Conservation (phyloP, 1,140 invertebrate genomes). For the Diprion similis region DNA sequence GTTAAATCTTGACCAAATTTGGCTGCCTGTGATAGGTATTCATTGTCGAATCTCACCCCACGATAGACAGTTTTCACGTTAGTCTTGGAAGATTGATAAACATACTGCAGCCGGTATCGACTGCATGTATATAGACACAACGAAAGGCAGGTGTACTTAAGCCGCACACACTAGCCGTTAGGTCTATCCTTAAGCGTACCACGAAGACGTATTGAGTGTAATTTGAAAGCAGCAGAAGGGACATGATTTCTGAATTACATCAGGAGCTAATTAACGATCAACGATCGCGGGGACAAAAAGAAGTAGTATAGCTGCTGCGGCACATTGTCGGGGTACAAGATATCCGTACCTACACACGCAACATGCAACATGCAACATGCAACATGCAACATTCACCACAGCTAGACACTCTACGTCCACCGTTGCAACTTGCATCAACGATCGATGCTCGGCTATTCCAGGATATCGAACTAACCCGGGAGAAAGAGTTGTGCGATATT, state of each 20-base stretch:
- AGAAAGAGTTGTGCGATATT: neutral
- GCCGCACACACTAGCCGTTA: neutral
- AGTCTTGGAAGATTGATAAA: neutral
- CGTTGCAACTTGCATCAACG: too few species aligned
- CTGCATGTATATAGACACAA: neutral
- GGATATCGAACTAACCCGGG: neutral
- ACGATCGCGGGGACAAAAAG: constrained; percentile 26
- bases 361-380: too few species aligned
- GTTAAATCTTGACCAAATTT: too few species aligned
- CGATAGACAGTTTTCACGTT: neutral
- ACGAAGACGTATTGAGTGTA: neutral
- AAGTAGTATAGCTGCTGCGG: constrained; percentile 17
- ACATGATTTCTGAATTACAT: constrained; percentile 12
- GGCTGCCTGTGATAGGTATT: too few species aligned
- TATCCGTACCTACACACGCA: too few species aligned
- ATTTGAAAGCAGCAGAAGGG: constrained; percentile 19
- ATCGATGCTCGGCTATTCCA: too few species aligned
- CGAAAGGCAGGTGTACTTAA: neutral
- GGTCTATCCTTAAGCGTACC: neutral
- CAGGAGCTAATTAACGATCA: constrained; percentile 42
- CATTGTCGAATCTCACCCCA: neutral
- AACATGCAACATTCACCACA: too few species aligned
- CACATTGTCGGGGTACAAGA: constrained; percentile 29
- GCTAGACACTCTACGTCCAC: too few species aligned
- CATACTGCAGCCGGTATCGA: neutral